Conservation (phyloP, 2,888 invertebrate genomes). For the Leptarthrus brevirostris region DNA sequence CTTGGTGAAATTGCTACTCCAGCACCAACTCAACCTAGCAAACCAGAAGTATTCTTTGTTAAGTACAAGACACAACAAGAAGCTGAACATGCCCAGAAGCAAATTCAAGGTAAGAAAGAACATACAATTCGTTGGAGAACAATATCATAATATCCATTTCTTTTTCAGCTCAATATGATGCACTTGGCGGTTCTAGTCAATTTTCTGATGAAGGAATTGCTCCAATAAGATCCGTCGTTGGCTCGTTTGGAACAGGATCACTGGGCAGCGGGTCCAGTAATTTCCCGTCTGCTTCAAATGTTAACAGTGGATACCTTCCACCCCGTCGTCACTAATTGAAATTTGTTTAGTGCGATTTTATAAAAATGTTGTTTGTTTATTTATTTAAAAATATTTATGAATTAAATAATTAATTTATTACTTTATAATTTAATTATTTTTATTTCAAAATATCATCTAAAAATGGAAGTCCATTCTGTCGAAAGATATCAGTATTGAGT, state of each 20-base stretch:
- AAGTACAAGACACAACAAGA: conserved; percentile 52
- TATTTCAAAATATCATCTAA: too few species aligned
- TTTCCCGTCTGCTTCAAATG: too few species aligned
- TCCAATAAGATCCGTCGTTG: neutral
- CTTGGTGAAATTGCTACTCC: conserved; percentile 25
- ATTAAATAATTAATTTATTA: too few species aligned
- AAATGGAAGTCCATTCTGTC: too few species aligned
- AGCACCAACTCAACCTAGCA: conserved; percentile 37
- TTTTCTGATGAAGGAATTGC: conserved; percentile 13
- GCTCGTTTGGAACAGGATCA: neutral
- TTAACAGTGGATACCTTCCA: too few species aligned
- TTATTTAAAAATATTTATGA: too few species aligned
- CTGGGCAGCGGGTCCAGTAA: neutral
- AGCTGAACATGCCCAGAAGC: conserved; percentile 49
- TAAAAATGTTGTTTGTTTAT: too few species aligned
- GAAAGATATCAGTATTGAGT: too few species aligned
- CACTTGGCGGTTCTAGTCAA: conserved; percentile 45
- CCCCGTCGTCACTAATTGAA: too few species aligned
- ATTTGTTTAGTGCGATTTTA: too few species aligned
- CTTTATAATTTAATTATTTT: too few species aligned
- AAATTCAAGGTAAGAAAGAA: conserved; percentile 53
- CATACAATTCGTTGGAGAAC: conserved; percentile 58
- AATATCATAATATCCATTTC: neutral
- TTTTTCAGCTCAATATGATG: conserved; percentile 21
- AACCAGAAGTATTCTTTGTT: conserved; percentile 52